Percentiles rank a stretch among this genome's conserved stretches.
Conservation (phyloP, 2,797 vertebrate genomes). For the Sphaeramia orbicularis region DNA sequence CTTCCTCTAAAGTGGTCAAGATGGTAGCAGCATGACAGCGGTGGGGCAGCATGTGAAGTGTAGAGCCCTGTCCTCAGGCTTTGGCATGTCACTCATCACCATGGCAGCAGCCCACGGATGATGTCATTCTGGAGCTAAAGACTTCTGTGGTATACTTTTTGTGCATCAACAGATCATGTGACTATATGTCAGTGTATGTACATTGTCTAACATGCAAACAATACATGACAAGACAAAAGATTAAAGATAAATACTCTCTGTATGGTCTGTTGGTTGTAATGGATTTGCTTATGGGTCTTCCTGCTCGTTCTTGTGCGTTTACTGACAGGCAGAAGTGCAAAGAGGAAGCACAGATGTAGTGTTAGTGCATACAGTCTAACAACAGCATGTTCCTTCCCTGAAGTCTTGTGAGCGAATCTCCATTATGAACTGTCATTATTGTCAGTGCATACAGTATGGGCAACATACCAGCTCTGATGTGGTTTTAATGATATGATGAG, state of each 20-base stretch:
- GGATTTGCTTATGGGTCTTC: conserved; percentile 37
- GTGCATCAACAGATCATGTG: not conserved
- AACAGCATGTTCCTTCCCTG: conserved; percentile 25
- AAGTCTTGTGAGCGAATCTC: conserved; percentile 15
- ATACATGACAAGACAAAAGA: not conserved
- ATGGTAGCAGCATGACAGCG: conserved; percentile 43
- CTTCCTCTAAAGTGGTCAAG: conserved; percentile 47
- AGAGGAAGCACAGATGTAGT: conserved; percentile 70
- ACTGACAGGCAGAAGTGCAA: conserved; percentile 38
- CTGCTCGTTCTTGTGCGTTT: conserved; percentile 28
- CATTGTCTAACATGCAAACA: not conserved
- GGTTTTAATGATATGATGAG: not conserved
- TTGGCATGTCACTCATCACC: conserved; percentile 46
- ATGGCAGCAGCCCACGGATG: conserved; percentile 50
- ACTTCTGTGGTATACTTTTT: conserved; percentile 13
- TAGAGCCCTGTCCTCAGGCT: conserved; percentile 42
- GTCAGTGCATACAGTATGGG: not conserved
- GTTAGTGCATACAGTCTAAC: not conserved
- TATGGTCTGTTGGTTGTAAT: not conserved
- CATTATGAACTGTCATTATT: not conserved
- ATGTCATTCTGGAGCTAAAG: conserved; percentile 39
- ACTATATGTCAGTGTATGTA: not conserved
- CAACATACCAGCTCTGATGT: not conserved
- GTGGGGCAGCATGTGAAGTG: conserved; percentile 42
- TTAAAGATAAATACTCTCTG: not conserved